Evolutionary conservation across 1,140 invertebrate genomes (phyloP).

Genomic region (Diorhabda elongata): DNA sequence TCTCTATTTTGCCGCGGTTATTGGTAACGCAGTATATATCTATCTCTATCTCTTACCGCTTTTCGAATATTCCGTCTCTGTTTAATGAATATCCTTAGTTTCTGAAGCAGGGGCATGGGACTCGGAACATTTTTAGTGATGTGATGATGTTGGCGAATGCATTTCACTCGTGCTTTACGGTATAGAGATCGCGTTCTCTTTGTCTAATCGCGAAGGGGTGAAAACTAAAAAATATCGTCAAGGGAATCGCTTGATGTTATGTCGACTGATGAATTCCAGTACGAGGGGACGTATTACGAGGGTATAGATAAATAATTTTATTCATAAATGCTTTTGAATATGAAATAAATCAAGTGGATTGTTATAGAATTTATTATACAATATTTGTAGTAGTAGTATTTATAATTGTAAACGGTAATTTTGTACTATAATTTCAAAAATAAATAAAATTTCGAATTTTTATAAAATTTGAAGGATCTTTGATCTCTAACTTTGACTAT

Average conservation of each 20-base stretch:
- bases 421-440: no score
- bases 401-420: no score
- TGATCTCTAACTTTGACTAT: no score
- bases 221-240: constrained; percentile 25
- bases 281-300: constrained; percentile 6
- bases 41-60: constrained; percentile 11
- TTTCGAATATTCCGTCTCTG: constrained; percentile 13
- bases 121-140: constrained; percentile 6
- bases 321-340: no score
- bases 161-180: constrained; percentile 9
- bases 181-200: constrained; percentile 9
- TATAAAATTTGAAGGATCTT: no score
- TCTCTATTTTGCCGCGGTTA: constrained; percentile 12
- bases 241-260: constrained; percentile 15
- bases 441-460: no score
- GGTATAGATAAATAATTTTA: no score
- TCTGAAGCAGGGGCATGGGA: constrained; percentile 9
- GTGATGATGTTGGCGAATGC: neutral
- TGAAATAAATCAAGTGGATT: no score
- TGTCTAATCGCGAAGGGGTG: constrained; percentile 18
- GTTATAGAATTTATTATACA: no score
- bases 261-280: constrained; percentile 19
- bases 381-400: no score
- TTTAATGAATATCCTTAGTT: constrained; percentile 17
- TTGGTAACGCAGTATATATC: constrained; percentile 17